Evolutionary conservation across 1,140 invertebrate species (phyloP).

Genomic region (Melipona quadrifasciata): DNA sequence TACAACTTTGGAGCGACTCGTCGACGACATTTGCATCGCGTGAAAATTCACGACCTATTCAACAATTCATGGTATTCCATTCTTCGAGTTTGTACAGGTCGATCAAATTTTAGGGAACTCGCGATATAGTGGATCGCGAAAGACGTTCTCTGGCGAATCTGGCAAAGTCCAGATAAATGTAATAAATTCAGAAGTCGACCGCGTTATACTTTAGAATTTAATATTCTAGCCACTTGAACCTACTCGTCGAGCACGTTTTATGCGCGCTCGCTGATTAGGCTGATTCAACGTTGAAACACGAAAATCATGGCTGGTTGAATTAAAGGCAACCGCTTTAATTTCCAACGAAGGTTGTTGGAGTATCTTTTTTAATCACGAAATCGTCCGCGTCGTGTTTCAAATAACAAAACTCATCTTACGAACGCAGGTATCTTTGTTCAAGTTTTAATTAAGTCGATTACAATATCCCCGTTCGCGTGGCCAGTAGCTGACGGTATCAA

Average conservation of each 20-base stretch:
- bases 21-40: background rate
- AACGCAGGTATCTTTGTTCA: constrained; percentile 31
- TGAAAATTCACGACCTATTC: background rate
- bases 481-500: background rate
- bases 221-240: background rate
- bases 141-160: background rate
- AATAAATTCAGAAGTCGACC: background rate
- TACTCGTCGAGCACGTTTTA: background rate
- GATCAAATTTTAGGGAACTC: background rate
- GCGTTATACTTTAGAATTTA: background rate
- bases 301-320: background rate
- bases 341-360: background rate
- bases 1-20: too few species aligned
- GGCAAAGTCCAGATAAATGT: background rate
- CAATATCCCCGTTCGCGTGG: background rate
- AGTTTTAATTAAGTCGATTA: constrained; percentile 46
- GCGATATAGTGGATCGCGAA: background rate
- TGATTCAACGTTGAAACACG: background rate
- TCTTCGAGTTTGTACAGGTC: background rate
- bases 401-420: background rate
- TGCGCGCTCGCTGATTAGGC: background rate
- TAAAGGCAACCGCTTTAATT: background rate
- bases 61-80: background rate
- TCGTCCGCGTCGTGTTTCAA: background rate
- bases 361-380: background rate